Evolutionary conservation across 2,113 vertebrate species (phyloP).

Genomic region (Neolamprologus variostigma): DNA sequence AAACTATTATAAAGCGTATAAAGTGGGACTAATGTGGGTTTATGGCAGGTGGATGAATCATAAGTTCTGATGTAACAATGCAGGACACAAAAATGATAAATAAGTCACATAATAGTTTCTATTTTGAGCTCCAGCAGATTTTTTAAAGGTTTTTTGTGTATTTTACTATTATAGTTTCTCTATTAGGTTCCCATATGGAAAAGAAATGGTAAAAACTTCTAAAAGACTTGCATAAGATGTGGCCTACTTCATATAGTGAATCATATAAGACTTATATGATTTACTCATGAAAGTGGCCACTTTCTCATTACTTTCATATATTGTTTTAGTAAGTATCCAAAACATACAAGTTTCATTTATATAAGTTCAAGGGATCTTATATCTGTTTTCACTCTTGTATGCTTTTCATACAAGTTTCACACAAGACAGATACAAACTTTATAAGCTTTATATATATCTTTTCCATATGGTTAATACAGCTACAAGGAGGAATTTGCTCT

Average conservation of each 20-base stretch:
- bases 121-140: neutral
- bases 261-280: neutral
- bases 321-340: neutral
- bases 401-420: neutral
- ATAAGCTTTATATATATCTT: fast-evolving
- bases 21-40: neutral
- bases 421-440: neutral
- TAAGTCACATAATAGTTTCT: neutral
- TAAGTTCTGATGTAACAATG: neutral
- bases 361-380: neutral
- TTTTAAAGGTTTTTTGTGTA: fast-evolving
- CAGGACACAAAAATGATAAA: neutral
- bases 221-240: neutral
- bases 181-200: neutral
- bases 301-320: neutral
- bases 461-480: fast-evolving
- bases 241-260: neutral
- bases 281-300: neutral
- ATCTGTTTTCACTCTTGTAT: neutral
- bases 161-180: neutral
- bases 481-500: neutral
- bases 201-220: neutral
- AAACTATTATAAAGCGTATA: neutral
- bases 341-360: neutral
- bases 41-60: neutral